These are phyloP conservation scores for Cricetomys ansorgei DNA, from an alignment of 2,113 vertebrate genomes.

Conservation along the genomic window DNA sequence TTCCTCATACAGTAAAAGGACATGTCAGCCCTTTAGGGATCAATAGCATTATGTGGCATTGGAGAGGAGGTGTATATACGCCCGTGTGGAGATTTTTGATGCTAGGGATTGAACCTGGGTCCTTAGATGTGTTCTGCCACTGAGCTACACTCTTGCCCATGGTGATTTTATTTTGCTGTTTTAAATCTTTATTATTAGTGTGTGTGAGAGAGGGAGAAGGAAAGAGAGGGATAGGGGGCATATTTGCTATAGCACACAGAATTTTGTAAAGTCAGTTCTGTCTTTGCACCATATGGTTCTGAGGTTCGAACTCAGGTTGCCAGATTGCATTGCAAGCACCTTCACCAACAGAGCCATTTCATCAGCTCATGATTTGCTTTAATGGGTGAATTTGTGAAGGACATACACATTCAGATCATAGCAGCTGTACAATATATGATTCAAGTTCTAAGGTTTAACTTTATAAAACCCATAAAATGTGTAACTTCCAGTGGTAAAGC, in stretches of 20 bases:
- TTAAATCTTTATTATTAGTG: not conserved
- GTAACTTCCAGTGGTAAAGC: too few relatives aligned
- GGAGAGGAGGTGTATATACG: not conserved
- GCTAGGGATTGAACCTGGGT: not conserved
- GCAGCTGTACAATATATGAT: not conserved
- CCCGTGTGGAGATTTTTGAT: not conserved
- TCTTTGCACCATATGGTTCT: not conserved
- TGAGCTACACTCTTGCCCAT: not conserved
- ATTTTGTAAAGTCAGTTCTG: not conserved
- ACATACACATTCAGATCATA: not conserved
- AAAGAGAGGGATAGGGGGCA: not conserved
- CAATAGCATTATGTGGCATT: too few relatives aligned
- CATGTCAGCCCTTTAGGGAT: too few relatives aligned
- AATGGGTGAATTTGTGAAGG: not conserved
- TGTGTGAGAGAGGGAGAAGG: not conserved
- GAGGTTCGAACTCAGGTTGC: too few relatives aligned
- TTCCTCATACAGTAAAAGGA: not conserved
- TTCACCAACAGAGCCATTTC: not conserved
- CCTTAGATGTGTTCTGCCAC: not conserved
- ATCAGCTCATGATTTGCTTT: not conserved
- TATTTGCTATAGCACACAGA: not conserved
- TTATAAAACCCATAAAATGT: not conserved
- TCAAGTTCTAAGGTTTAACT: not conserved
- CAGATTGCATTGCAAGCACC: not conserved
- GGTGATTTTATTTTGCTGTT: not conserved